Base-by-base conservation (phyloP, 2,113 vertebrate species). In the Cyrtonyx montezumae region DNA sequence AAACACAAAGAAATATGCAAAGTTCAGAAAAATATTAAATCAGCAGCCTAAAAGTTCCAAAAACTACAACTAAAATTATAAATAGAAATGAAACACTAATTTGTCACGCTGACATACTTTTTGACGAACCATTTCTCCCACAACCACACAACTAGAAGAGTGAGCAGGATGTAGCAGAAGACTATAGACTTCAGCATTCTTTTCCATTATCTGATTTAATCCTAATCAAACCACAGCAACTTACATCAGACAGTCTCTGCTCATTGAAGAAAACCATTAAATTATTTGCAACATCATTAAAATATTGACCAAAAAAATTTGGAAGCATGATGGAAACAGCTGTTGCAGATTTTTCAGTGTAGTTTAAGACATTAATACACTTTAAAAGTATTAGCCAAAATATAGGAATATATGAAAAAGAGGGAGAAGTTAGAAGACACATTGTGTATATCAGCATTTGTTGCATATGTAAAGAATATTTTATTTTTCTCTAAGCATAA, bases 111-210 rank as follows among this genome's bases (percentile, higher is more conserved):
- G 70, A 82, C 53, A 68, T 19, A 66, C 22, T 37, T 81, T 16
- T 13, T 45, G 26, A 71, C 20, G 16, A 74, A 77, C 13, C 20
- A 26, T 46, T 78, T 79, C 49, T 45, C 20, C 16, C 18, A 11
- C 16, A 83, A 73, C 15, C 14, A 25, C 3, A 2, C 0, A 0
- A 30, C 40, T 25, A 0, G 0, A 74, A 71, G 0, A 79, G 4
- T 62, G 25, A 86, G 43, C 32, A 71, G 69, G 42, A 77, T 1
- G 5, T 0, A 69, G 51, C 51, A 79, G 30, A 63, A 92, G 48
- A 59, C 0, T 5, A 68, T 8, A 80, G 40, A 74, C 8, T 43
- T 51, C 18, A 79, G 32, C 28, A 74, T 70, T 77, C 37, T 68
- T 74, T 56, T 75, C 79, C 74, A 58, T 88, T 55, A 90, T 48